Evolutionary conservation across 1,140 invertebrate species (phyloP).

Genomic region (Drosophila saltans): DNA sequence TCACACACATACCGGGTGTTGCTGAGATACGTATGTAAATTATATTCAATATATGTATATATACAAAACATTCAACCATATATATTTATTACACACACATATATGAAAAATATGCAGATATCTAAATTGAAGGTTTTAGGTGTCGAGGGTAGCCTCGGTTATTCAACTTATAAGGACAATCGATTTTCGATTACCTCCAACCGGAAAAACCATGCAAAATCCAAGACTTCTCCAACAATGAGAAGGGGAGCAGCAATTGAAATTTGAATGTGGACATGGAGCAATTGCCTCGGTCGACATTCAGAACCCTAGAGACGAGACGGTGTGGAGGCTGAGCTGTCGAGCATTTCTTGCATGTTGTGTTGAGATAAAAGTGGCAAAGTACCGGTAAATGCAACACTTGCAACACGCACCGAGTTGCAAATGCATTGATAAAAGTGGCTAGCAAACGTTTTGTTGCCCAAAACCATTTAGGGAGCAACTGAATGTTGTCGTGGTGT

Average conservation of each 20-base stretch:
- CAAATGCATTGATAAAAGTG: conserved; percentile 44
- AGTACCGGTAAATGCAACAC: conserved; percentile 25
- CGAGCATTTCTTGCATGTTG: conserved; percentile 38
- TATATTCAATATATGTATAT: neutral
- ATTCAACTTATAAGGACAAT: conserved; percentile 51
- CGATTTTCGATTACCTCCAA: conserved; percentile 64
- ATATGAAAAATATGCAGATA: conserved; percentile 49
- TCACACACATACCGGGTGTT: neutral
- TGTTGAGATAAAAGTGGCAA: conserved; percentile 50
- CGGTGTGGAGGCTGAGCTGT: conserved; percentile 1
- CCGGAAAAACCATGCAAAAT: conserved; percentile 16
- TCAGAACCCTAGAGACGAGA: neutral
- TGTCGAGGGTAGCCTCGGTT: conserved; percentile 19
- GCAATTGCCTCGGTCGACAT: neutral
- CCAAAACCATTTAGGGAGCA: conserved; percentile 40
- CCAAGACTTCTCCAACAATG: neutral
- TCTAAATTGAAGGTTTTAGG: conserved; percentile 33
- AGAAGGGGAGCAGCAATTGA: conserved; percentile 39
- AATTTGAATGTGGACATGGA: conserved; percentile 29
- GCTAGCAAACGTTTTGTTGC: conserved; percentile 16
- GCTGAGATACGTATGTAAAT: conserved; percentile 1
- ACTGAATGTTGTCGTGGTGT: neutral
- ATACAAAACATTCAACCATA: conserved; percentile 7
- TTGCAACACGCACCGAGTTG: conserved; percentile 23
- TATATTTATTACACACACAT: conserved; percentile 1